Conservation (phyloP, 2,888 invertebrate genomes). For the Coelogynopora nodosa region DNA sequence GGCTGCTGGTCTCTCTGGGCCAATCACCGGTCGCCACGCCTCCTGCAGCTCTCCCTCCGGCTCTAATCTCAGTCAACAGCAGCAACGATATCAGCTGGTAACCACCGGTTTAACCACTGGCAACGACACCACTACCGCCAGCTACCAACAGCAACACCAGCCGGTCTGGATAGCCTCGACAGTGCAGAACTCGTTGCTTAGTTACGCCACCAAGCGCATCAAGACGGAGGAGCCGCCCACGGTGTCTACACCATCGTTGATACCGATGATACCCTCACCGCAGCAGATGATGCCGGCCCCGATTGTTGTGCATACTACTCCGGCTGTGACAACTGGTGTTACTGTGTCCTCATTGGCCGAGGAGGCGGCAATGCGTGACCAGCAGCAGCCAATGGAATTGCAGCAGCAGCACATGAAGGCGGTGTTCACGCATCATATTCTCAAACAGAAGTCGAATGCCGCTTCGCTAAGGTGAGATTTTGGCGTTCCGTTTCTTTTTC, state of each 20-base stretch:
- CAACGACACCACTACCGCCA: not conserved
- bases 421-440: conserved; percentile 11
- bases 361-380: not conserved
- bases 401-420: not conserved
- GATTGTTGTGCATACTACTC: too few relatives aligned
- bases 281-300: too few relatives aligned
- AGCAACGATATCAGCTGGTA: not conserved
- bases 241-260: not conserved
- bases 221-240: not conserved
- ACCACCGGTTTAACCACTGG: not conserved
- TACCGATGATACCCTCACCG: not conserved
- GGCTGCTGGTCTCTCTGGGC: not conserved
- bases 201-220: not conserved
- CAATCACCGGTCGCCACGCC: not conserved
- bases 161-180: conserved; percentile 31
- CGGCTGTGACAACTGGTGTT: not conserved
- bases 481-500: too few relatives aligned
- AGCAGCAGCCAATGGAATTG: not conserved
- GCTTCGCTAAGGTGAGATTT: too few relatives aligned
- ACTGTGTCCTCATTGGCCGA: not conserved
- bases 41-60: not conserved
- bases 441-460: not conserved
- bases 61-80: not conserved
- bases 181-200: conserved; percentile 33
- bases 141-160: not conserved